Evolutionary conservation across 2,888 invertebrate species (phyloP).

Genomic region (Drosophila algonquin): DNA sequence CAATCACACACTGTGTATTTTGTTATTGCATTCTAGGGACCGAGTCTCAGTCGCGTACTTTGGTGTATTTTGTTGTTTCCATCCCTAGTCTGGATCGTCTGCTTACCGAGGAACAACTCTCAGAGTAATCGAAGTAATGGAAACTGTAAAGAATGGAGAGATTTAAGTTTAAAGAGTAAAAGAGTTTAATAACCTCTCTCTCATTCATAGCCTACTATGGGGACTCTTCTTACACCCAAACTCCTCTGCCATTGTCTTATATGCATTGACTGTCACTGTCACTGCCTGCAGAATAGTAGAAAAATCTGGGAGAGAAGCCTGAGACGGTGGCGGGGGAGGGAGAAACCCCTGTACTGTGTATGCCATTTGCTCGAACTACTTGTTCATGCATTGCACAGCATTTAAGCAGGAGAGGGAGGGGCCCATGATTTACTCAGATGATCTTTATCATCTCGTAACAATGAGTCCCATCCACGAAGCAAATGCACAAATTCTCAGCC

Average conservation of each 20-base stretch:
- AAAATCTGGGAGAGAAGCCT: conserved; percentile 5
- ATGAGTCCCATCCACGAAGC: conserved; percentile 55
- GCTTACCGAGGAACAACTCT: background rate
- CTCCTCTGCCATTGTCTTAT: conserved; percentile 11
- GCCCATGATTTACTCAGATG: conserved; percentile 72
- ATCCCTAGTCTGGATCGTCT: too few species aligned
- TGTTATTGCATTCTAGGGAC: background rate
- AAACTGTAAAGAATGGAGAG: background rate
- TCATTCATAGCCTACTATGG: background rate
- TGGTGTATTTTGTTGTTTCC: too few species aligned
- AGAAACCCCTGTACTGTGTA: conserved; percentile 50
- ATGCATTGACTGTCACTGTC: background rate
- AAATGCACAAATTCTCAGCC: conserved; percentile 63
- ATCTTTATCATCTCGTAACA: conserved; percentile 69
- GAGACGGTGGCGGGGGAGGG: conserved; percentile 24
- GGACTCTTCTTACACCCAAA: background rate
- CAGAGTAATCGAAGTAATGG: background rate
- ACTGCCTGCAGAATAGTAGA: conserved; percentile 4
- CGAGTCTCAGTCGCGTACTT: too few species aligned
- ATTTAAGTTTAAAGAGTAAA: background rate
- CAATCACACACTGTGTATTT: background rate
- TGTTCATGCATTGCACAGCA: conserved; percentile 69
- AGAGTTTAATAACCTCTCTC: background rate
- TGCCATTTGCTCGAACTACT: conserved; percentile 73
- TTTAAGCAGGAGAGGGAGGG: conserved; percentile 16